Evolutionary conservation across 2,797 vertebrate species (phyloP), one percentile per base, ranked within the genome.

Genomic region (Delichon dasypus): DNA sequence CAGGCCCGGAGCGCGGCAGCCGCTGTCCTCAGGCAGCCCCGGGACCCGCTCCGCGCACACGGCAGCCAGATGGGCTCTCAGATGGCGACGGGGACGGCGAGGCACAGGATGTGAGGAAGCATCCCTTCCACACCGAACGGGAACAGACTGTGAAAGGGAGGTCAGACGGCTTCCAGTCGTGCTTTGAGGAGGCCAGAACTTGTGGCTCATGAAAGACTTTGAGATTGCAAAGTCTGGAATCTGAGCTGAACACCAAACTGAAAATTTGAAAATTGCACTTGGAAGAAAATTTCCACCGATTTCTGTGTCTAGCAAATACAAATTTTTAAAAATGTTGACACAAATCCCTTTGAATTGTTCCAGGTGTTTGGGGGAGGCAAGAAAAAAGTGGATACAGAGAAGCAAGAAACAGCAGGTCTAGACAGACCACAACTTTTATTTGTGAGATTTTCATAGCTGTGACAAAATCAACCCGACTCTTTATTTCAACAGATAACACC

Each of bases 61-160:
- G 71, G 77, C 64, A 71, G 82, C 78, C 94, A 94, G 90, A 88
- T 91, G 94, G 93, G 88, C 51, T 44, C 90, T 91, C 93, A 76
- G 77, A 86, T 76, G 94, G 92, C 38, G 90, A 68, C 8, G 9
- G 84, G 93, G 94, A 95, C 85, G 68, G 93, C 3, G 0, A 68
- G 92, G 80, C 83, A 93, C 95, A 87, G 92, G 64, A 57, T 42
- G 90, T 89, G 90, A 62, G 27, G 51, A 25, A 84, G n/a, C 10
- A 2, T 78, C 71, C 85, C 82, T 89, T 60, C 48, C 62, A 40
- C 7, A 71, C 65, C 2, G 34, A 88, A 53, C 2, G 16, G 77
- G 81, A 92, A 85, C 87, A 92, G 29, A 9, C 72, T 85, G 72
- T 50, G 50, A 61, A 51, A 44, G 51, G 36, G 53, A 34, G 87